These are phyloP conservation scores for Trisateles emortualis DNA, from an alignment of 2,888 invertebrate species.

Conservation along the genomic window DNA sequence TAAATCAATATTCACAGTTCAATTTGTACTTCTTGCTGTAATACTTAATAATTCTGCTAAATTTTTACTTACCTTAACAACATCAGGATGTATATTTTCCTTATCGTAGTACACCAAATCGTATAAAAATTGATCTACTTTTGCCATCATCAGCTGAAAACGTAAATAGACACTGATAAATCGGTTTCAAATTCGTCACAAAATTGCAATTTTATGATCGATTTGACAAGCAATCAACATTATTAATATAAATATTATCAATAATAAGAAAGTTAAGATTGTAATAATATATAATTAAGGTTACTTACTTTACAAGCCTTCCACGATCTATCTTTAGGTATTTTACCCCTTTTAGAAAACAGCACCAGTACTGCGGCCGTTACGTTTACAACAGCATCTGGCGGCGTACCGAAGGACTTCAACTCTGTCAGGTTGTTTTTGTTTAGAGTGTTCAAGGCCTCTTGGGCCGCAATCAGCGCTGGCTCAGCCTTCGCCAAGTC, in stretches of 20 bases:
- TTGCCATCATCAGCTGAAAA: conserved; percentile 92
- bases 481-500: conserved; percentile 97
- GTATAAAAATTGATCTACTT: conserved; percentile 94
- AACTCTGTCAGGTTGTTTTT: conserved; percentile 97
- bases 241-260: no score
- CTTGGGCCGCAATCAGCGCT: conserved; percentile 95
- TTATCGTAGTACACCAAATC: conserved; percentile 96
- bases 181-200: no score
- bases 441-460: conserved; percentile 96
- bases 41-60: no score
- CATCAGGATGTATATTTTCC: conserved; percentile 95
- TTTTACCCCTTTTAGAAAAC: conserved; percentile 93
- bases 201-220: no score
- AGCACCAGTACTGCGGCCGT: conserved; percentile 95
- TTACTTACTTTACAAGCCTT: conserved; percentile 92
- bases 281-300: no score
- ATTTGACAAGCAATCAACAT: no score
- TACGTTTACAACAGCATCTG: conserved; percentile 95
- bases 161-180: neutral
- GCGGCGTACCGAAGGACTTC: conserved; percentile 97
- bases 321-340: conserved; percentile 97
- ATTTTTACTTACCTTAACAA: conserved; percentile 90
- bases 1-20: no score
- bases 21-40: no score
- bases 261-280: no score